Evolutionary conservation across 2,797 vertebrate species (phyloP).

Genomic region (Mormyrops attenuatus): DNA sequence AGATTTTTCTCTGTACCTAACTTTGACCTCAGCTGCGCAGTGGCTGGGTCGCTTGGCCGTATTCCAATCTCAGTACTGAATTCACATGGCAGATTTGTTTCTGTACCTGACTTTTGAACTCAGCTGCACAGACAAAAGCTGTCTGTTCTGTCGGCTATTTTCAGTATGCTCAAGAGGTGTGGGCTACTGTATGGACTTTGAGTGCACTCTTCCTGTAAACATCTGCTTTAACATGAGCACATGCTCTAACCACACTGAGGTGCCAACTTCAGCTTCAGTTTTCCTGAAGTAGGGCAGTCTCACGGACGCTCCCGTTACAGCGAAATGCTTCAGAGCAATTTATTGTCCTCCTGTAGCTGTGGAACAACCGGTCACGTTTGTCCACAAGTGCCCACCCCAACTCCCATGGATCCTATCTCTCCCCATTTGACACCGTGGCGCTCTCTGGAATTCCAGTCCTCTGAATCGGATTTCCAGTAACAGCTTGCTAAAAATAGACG

Average conservation of each 20-base stretch:
- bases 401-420: not conserved
- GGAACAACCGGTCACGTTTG: not conserved
- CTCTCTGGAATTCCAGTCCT: constrained; percentile 44
- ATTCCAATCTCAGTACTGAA: not conserved
- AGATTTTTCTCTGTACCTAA: not conserved
- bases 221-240: not conserved
- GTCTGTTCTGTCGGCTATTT: not conserved
- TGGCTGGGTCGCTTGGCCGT: not conserved
- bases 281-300: not conserved
- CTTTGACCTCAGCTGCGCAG: not conserved
- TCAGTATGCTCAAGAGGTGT: not conserved
- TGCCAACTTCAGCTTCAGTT: not conserved
- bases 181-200: not conserved
- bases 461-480: constrained; percentile 46
- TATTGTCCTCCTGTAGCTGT: not conserved
- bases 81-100: not conserved
- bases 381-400: not conserved
- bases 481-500: constrained; percentile 49
- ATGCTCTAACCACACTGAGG: not conserved
- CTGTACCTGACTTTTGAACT: not conserved
- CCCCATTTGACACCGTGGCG: constrained; percentile 19
- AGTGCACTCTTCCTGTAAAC: not conserved
- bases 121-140: not conserved
- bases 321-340: not conserved
- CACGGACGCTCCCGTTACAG: not conserved